Evolutionary conservation across 2,888 invertebrate species (phyloP).

Genomic region (Drosophila sordidula): DNA sequence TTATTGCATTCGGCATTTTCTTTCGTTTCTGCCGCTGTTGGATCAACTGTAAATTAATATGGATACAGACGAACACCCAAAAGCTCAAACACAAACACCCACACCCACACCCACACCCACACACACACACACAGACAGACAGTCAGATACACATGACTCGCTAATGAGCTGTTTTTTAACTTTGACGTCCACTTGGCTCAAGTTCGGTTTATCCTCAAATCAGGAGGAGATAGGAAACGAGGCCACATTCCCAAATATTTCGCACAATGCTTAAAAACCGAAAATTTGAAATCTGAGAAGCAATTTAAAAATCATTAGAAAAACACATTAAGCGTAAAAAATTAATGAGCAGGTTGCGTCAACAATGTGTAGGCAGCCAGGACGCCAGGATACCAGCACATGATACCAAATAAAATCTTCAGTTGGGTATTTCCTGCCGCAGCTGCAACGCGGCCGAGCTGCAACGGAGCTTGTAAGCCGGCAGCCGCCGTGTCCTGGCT

Average conservation of each 20-base stretch:
- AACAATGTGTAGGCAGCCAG: conserved; percentile 51
- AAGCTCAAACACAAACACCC: conserved; percentile 3
- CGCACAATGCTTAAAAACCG: conserved; percentile 25
- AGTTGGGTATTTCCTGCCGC: conserved; percentile 12
- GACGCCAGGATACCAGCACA: conserved; percentile 1
- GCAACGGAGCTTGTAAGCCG: conserved; percentile 28
- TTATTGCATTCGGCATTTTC: conserved; percentile 51
- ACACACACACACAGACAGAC: neutral
- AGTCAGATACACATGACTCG: conserved; percentile 29
- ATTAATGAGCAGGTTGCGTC: conserved; percentile 79
- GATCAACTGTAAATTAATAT: conserved; percentile 41
- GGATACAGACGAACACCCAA: conserved; percentile 21
- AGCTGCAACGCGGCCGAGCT: conserved; percentile 29
- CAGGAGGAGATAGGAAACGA: conserved; percentile 13
- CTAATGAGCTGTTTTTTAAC: conserved; percentile 56
- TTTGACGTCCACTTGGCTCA: conserved; percentile 19
- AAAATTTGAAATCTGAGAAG: conserved; percentile 70
- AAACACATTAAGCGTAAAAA: conserved; percentile 79
- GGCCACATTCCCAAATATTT: conserved; percentile 11
- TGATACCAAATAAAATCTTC: conserved; percentile 7
- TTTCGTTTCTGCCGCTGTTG: conserved; percentile 23
- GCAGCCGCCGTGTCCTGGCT: conserved; percentile 9
- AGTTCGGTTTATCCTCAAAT: conserved; percentile 6
- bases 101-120: neutral
- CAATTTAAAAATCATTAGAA: conserved; percentile 80